Percentiles rank a stretch among this genome's conserved stretches.
Conservation (phyloP, 2,113 vertebrate genomes). For the Dasyprocta punctata region DNA sequence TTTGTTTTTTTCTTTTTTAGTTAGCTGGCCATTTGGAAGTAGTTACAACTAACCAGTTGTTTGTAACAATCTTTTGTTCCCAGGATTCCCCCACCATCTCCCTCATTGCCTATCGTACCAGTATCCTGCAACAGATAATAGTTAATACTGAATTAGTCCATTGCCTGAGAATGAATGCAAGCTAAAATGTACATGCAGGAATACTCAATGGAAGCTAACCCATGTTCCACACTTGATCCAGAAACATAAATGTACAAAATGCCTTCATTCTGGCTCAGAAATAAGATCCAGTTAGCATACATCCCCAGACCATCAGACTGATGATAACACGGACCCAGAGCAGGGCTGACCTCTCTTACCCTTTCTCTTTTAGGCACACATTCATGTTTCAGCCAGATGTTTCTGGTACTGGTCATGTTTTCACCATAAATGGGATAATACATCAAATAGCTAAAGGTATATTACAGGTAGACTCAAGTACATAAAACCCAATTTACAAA, state of each 20-base stretch:
- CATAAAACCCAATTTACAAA: slow-evolving; percentile 38
- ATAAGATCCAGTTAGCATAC: slow-evolving; percentile 12
- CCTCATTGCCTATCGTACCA: background rate
- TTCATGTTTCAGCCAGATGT: background rate
- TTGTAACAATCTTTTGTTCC: slow-evolving; percentile 42
- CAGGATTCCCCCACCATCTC: background rate
- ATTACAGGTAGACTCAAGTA: slow-evolving; percentile 10
- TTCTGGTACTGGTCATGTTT: slow-evolving; percentile 21
- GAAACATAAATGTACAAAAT: background rate
- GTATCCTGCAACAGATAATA: slow-evolving; percentile 45
- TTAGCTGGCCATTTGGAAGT: slow-evolving; percentile 49
- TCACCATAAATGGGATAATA: background rate
- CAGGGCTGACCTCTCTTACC: background rate
- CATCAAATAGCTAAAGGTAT: slow-evolving; percentile 29
- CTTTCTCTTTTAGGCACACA: background rate
- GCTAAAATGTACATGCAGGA: background rate
- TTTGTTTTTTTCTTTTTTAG: background rate
- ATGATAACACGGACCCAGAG: background rate
- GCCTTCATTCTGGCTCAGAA: slow-evolving; percentile 24
- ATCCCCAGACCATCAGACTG: background rate
- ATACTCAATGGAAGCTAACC: background rate
- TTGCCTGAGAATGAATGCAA: slow-evolving; percentile 43
- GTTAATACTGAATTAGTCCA: slow-evolving; percentile 26
- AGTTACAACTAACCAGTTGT: slow-evolving; percentile 49
- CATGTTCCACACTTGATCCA: background rate